Evolutionary conservation across 2,113 vertebrate species (phyloP).

Genomic region (Potamarius usumacintae): DNA sequence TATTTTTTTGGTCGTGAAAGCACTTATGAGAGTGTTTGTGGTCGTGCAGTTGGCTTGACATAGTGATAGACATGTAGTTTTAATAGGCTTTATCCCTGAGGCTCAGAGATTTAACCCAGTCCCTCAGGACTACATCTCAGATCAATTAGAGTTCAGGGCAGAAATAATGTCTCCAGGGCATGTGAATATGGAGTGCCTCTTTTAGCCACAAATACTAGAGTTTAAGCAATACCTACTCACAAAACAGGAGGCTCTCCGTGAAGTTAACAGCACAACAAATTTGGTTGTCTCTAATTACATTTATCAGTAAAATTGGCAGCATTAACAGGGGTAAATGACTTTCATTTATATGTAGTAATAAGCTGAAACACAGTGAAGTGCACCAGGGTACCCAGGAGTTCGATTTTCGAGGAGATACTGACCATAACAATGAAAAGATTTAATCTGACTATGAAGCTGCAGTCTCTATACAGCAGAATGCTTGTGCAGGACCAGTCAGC

Average conservation of each 20-base stretch:
- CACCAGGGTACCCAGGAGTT: constrained; percentile 42
- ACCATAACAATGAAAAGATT: constrained; percentile 58
- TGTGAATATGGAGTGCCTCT: constrained; percentile 61
- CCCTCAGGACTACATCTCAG: constrained; percentile 36
- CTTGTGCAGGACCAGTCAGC: constrained; percentile 53
- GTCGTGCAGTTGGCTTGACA: neutral
- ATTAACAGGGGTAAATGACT: constrained; percentile 46
- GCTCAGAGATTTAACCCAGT: constrained; percentile 32
- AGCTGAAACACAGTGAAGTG: constrained; percentile 45
- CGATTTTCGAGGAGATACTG: constrained; percentile 54
- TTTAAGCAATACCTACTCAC: constrained; percentile 26
- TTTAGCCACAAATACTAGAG: constrained; percentile 8
- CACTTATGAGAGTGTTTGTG: constrained; percentile 7
- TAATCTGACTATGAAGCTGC: constrained; percentile 53
- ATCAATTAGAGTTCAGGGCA: constrained; percentile 48
- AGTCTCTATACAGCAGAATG: constrained; percentile 52
- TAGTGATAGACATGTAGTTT: constrained; percentile 43
- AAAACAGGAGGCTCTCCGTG: neutral
- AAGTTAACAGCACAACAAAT: constrained; percentile 33
- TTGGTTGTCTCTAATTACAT: constrained; percentile 35
- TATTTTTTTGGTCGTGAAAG: neutral
- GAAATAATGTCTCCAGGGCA: constrained; percentile 55
- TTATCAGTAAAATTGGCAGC: constrained; percentile 27
- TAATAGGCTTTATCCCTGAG: constrained; percentile 45
- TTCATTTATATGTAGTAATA: constrained; percentile 47